phyloP scores from a whole-genome alignment of 2,113 vertebrate species.

The Brachirus orientalis region DNA sequence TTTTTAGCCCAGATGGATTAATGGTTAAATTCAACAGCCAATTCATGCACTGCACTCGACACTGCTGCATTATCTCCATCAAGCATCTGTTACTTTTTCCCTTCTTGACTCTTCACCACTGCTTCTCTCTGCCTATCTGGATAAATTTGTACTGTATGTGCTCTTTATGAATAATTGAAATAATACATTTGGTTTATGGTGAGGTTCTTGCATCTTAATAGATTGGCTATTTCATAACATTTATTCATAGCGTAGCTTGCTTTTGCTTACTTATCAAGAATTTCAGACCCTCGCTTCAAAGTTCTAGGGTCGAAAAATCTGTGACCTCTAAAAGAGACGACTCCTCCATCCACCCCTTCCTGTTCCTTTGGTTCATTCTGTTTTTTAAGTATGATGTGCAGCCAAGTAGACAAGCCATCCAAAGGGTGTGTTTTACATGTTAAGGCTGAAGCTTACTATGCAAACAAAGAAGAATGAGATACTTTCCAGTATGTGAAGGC shows the following conservation, averaged over 20 bases:
- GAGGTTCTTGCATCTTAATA: constrained; percentile 5
- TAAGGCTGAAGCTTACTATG: too few species aligned
- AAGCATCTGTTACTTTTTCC: constrained; percentile 33
- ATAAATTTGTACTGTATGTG: not conserved
- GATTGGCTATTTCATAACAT: constrained; percentile 6
- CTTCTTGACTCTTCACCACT: constrained; percentile 15
- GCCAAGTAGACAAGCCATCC: too few species aligned
- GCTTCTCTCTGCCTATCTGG: not conserved
- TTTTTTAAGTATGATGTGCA: too few species aligned
- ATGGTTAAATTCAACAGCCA: constrained; percentile 25
- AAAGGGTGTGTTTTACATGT: too few species aligned
- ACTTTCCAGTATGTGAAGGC: too few species aligned
- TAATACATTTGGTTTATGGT: constrained; percentile 8
- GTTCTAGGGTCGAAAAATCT: too few species aligned
- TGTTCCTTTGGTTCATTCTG: too few species aligned
- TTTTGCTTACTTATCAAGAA: not conserved
- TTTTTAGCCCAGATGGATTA: constrained; percentile 30
- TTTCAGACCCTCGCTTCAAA: too few species aligned
- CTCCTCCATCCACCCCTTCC: too few species aligned
- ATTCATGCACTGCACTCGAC: constrained; percentile 8
- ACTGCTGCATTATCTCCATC: constrained; percentile 3
- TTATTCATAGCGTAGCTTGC: constrained; percentile 1
- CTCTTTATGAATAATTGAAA: constrained; percentile 13
- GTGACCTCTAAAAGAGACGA: too few species aligned
- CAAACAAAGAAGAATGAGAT: too few species aligned